phyloP scores from a whole-genome alignment of 2,113 vertebrate genomes.

The Piprites chloris region DNA sequence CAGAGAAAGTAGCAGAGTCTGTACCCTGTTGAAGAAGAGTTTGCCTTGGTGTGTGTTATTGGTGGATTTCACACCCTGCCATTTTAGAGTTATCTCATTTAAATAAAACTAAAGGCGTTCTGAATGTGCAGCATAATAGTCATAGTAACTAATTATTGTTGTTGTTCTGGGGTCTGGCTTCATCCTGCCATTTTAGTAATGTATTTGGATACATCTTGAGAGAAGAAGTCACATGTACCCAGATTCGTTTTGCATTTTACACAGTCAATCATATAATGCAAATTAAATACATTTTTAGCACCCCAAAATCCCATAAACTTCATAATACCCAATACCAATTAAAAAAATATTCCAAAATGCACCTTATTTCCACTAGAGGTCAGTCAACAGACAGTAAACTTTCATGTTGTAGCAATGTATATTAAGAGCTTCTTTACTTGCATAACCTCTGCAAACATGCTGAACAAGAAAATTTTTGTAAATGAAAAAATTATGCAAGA shows the following conservation, averaged over 20 bases:
- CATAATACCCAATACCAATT: background rate
- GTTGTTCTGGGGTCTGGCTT: background rate
- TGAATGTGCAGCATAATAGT: background rate
- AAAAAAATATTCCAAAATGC: background rate
- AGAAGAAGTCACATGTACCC: background rate
- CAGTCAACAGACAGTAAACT: constrained; percentile 31
- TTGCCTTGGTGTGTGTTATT: background rate
- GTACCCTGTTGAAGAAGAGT: background rate
- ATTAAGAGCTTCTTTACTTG: background rate
- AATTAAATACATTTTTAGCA: background rate
- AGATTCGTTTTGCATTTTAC: background rate
- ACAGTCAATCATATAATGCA: background rate
- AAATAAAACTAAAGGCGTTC: background rate
- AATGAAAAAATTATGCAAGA: background rate
- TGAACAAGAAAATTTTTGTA: background rate
- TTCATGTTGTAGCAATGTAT: background rate
- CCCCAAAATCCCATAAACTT: background rate
- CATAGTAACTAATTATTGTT: background rate
- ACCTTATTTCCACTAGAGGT: constrained; percentile 49
- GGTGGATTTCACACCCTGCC: background rate
- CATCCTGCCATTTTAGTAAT: background rate
- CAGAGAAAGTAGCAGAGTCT: background rate
- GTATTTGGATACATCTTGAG: background rate
- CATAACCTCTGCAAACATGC: background rate
- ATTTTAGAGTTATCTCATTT: background rate